A percentile compares a stretch with the other conserved stretches of the same genome.
Evolutionary conservation across 2,797 vertebrate species (phyloP).

Genomic region (Harpagifer antarcticus): DNA sequence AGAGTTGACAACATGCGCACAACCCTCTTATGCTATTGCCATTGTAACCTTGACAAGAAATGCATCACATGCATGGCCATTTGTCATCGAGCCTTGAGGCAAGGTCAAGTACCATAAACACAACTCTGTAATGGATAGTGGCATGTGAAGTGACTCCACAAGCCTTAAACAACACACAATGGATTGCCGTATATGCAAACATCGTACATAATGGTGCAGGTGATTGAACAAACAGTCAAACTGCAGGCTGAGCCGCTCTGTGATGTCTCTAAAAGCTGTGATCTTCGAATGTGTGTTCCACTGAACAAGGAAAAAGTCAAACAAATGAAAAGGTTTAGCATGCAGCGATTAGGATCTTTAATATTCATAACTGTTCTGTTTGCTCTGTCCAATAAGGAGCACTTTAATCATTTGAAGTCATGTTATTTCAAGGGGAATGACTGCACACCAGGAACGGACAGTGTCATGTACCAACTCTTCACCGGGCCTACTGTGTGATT

Average conservation of each 20-base stretch:
- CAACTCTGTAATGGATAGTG: slow-evolving; percentile 59
- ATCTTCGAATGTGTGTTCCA: slow-evolving; percentile 45
- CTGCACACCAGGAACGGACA: slow-evolving; percentile 69
- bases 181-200: slow-evolving; percentile 38
- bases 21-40: slow-evolving; percentile 30
- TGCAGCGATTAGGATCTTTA: slow-evolving; percentile 75
- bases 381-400: slow-evolving; percentile 63
- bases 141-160: slow-evolving; percentile 38
- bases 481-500: slow-evolving; percentile 49
- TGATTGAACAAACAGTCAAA: slow-evolving; percentile 32
- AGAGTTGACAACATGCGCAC: slow-evolving; percentile 35
- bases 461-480: slow-evolving; percentile 63
- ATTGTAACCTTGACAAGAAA: slow-evolving; percentile 66
- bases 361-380: slow-evolving; percentile 76
- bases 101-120: slow-evolving; percentile 75
- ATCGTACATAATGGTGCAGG: slow-evolving; percentile 13
- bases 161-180: slow-evolving; percentile 44
- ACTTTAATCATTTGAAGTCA: slow-evolving; percentile 78
- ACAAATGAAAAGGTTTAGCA: slow-evolving; percentile 48
- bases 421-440: slow-evolving; percentile 76
- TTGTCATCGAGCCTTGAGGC: slow-evolving; percentile 61
- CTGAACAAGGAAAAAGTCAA: slow-evolving; percentile 17
- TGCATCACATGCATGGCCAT: slow-evolving; percentile 52
- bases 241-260: slow-evolving; percentile 5
- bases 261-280: slow-evolving; percentile 28